phyloP scores from a whole-genome alignment of 2,797 vertebrate species.

The Gephyroberyx darwinii region DNA sequence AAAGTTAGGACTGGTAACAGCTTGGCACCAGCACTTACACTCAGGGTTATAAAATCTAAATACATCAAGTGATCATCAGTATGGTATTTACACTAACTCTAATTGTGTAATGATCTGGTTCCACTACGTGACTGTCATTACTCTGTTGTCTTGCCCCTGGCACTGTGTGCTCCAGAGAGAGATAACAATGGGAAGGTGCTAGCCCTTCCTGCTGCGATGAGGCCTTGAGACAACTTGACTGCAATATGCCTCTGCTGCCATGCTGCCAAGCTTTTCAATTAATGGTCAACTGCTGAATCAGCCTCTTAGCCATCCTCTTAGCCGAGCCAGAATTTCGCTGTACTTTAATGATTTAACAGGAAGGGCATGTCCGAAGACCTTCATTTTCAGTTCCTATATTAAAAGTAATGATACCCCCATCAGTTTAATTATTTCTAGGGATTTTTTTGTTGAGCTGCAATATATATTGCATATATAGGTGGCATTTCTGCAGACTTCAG shows the following conservation, averaged over 20 bases:
- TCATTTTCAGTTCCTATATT: neutral
- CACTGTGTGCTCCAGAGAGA: slow-evolving; percentile 43
- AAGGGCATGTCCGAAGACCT: no score
- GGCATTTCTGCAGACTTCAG: neutral
- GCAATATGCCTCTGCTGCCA: slow-evolving; percentile 28
- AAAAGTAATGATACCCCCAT: neutral
- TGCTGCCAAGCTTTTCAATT: slow-evolving; percentile 47
- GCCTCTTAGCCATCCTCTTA: slow-evolving; percentile 8
- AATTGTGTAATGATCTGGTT: slow-evolving; percentile 34
- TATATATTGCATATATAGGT: no score
- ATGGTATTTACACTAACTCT: slow-evolving; percentile 29
- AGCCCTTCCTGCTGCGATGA: slow-evolving; percentile 35
- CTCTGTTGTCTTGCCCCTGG: slow-evolving; percentile 37
- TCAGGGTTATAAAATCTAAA: slow-evolving; percentile 40
- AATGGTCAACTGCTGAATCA: slow-evolving; percentile 37
- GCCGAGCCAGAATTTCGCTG: neutral
- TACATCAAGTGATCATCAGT: slow-evolving; percentile 53
- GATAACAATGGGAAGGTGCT: slow-evolving; percentile 49
- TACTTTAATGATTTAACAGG: neutral
- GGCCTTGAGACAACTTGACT: slow-evolving; percentile 46
- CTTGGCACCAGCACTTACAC: slow-evolving; percentile 41
- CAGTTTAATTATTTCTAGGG: neutral
- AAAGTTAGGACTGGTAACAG: slow-evolving; percentile 26
- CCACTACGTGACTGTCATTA: slow-evolving; percentile 31
- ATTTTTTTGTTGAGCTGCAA: neutral